These are phyloP conservation scores for Ariopsis seemanni DNA, from an alignment of 2,113 vertebrate species.

Conservation along the genomic window DNA sequence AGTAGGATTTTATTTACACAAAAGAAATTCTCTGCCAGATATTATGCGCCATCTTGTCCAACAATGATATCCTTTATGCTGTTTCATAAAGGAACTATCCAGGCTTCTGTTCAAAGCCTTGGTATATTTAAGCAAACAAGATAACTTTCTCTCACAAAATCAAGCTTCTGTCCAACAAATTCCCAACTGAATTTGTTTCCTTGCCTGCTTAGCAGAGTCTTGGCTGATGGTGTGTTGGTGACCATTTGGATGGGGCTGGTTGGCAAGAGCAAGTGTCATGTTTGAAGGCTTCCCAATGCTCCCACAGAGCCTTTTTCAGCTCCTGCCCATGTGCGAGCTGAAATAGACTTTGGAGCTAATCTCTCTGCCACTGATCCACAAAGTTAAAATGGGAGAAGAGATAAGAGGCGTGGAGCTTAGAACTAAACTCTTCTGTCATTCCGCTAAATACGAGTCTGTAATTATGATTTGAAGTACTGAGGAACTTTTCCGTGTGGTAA, in stretches of 20 bases:
- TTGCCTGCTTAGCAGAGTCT: constrained; percentile 16
- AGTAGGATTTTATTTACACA: constrained; percentile 34
- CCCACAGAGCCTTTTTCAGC: constrained; percentile 28
- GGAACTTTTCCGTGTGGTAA: background rate
- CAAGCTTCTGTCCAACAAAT: constrained; percentile 19
- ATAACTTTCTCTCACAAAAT: constrained; percentile 12
- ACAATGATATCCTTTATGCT: constrained; percentile 33
- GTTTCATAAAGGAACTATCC: constrained; percentile 13
- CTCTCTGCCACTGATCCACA: constrained; percentile 23
- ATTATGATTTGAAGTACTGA: background rate
- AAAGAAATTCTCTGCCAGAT: constrained; percentile 15
- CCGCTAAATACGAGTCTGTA: constrained; percentile 8
- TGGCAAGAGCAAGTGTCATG: constrained; percentile 29
- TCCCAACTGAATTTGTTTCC: constrained; percentile 1
- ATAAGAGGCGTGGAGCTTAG: constrained; percentile 12
- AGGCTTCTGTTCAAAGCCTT: constrained; percentile 20
- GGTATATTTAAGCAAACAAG: constrained; percentile 3
- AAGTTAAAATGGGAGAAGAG: constrained; percentile 40
- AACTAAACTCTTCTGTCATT: constrained; percentile 18
- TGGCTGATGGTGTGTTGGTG: background rate
- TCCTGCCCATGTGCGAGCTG: constrained; percentile 33
- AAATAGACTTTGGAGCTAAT: constrained; percentile 52
- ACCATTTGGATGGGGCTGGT: constrained; percentile 25
- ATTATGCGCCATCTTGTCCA: constrained; percentile 7
- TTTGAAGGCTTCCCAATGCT: constrained; percentile 37